phyloP scores from a whole-genome alignment of 37 sponge, comb jelly and placozoan genomes.

The Dysidea cf. avara region DNA sequence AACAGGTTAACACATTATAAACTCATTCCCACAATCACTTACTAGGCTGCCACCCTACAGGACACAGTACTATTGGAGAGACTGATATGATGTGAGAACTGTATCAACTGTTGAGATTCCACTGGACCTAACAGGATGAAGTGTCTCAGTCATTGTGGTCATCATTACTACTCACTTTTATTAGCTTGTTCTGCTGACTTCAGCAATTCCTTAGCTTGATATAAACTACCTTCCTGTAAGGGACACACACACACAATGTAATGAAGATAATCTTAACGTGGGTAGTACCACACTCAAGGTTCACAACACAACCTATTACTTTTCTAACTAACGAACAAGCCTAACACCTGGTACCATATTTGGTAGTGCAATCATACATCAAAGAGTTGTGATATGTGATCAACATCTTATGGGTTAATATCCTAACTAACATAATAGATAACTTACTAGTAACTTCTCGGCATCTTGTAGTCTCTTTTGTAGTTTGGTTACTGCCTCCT shows the following conservation, averaged over 20 bases:
- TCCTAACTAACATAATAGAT: no score
- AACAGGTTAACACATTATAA: no score
- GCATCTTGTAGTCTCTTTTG: slow-evolving; percentile 77
- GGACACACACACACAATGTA: not conserved
- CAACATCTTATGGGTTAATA: no score
- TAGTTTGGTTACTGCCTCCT: slow-evolving; percentile 35
- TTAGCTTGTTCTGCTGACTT: slow-evolving; percentile 50
- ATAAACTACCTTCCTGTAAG: slow-evolving; percentile 61
- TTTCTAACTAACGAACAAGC: no score
- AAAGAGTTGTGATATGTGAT: no score
- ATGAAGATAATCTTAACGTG: not conserved
- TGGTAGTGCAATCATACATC: no score
- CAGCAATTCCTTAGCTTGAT: slow-evolving; percentile 64
- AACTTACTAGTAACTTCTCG: slow-evolving; percentile 69
- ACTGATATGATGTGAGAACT: slow-evolving; percentile 80
- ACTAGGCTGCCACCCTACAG: slow-evolving; percentile 84
- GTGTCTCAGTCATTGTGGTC: no score
- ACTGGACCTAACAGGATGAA: slow-evolving; percentile 49
- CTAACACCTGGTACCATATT: no score
- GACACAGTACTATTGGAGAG: slow-evolving; percentile 61
- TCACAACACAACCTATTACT: no score
- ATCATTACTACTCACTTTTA: slow-evolving; percentile 36
- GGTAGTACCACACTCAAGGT: not conserved
- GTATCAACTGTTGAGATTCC: slow-evolving; percentile 57
- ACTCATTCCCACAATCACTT: slow-evolving; percentile 11